These are phyloP conservation scores for Sebastes taczanowskii DNA, from an alignment of 2,797 vertebrate species.

Conservation along the genomic window DNA sequence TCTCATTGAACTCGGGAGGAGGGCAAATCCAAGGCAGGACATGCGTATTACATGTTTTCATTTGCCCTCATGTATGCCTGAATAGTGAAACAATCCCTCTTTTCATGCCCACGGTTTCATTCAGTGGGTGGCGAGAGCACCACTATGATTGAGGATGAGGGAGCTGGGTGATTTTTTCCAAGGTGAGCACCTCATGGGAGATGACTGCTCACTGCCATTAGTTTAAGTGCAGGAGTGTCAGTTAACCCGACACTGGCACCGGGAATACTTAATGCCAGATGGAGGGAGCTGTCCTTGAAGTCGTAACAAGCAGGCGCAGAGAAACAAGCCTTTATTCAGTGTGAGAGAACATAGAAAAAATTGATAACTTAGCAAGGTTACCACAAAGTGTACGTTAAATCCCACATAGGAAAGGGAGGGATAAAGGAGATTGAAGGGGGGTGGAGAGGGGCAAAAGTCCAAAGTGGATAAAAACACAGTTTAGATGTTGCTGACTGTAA, in stretches of 20 bases:
- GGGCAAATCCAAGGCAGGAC: constrained; percentile 74
- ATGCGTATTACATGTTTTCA: constrained; percentile 79
- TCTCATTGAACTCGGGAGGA: constrained; percentile 69
- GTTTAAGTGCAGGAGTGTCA: constrained; percentile 83
- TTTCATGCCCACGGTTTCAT: constrained; percentile 80
- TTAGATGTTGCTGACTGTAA: constrained; percentile 88
- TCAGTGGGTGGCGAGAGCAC: constrained; percentile 80
- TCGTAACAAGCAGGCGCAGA: constrained; percentile 79
- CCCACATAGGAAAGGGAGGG: constrained; percentile 85
- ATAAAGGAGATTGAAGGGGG: constrained; percentile 73
- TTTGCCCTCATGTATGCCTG: constrained; percentile 73
- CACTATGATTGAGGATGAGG: constrained; percentile 82
- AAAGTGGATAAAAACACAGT: constrained; percentile 82
- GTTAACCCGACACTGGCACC: constrained; percentile 82
- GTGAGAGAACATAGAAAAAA: constrained; percentile 82
- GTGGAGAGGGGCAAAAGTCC: constrained; percentile 77
- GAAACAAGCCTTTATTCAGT: constrained; percentile 86
- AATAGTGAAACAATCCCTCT: constrained; percentile 81
- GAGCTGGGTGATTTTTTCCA: constrained; percentile 79
- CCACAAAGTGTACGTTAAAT: constrained; percentile 85
- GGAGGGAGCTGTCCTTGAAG: constrained; percentile 83
- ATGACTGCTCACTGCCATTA: constrained; percentile 82
- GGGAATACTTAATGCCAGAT: constrained; percentile 82
- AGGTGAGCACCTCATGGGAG: constrained; percentile 83
- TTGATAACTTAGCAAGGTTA: constrained; percentile 86